These are phyloP conservation scores for Rhopalosiphum nymphaeae DNA, from an alignment of 2,888 invertebrate species.

Conservation along the genomic window DNA sequence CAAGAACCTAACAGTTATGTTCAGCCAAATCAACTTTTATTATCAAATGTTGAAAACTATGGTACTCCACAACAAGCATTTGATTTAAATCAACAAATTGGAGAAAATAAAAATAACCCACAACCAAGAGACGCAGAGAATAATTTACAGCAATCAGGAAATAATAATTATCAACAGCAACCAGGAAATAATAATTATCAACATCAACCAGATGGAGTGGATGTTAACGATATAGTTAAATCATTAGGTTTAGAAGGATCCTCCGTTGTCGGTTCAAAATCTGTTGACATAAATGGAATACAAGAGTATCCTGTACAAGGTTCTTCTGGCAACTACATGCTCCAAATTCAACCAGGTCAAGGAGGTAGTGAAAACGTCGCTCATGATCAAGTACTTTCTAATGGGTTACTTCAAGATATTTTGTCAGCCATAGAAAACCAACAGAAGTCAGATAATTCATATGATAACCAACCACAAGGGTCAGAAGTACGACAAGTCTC, in stretches of 20 bases:
- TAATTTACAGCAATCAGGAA: conserved; percentile 7
- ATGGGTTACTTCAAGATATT: conserved; percentile 84
- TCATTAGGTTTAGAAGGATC: conserved; percentile 67
- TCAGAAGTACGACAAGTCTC: conserved; percentile 60
- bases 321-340: conserved; percentile 77
- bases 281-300: conserved; percentile 66
- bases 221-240: conserved; percentile 67
- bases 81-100: conserved; percentile 38
- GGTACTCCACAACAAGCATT: conserved; percentile 46
- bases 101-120: background rate
- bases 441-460: conserved; percentile 66
- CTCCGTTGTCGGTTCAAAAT: conserved; percentile 68
- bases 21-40: background rate
- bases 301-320: conserved; percentile 71
- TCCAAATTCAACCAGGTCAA: conserved; percentile 80
- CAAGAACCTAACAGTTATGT: background rate
- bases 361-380: conserved; percentile 71
- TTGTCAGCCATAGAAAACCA: conserved; percentile 83
- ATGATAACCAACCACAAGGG: conserved; percentile 59
- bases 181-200: conserved; percentile 30
- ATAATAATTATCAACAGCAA: conserved; percentile 51
- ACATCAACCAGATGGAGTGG: conserved; percentile 51
- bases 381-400: conserved; percentile 83
- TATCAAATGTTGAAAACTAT: conserved; percentile 13
- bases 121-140: conserved; percentile 6